Evolutionary conservation across 2,113 vertebrate genomes (phyloP).

Genomic region (Gadus chalcogrammus): DNA sequence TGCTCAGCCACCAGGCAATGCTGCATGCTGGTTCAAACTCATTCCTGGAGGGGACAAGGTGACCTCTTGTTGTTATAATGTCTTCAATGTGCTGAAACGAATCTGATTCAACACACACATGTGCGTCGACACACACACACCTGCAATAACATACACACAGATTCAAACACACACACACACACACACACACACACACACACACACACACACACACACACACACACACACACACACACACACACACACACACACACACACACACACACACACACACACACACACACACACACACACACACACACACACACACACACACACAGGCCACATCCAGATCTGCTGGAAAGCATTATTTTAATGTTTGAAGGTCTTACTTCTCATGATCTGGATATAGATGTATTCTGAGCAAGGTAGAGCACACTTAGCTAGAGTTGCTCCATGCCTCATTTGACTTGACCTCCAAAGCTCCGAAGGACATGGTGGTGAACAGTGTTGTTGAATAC

Average conservation of each 20-base stretch:
- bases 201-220: background rate
- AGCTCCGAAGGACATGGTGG: background rate
- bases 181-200: background rate
- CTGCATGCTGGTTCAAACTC: background rate
- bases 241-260: background rate
- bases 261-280: background rate
- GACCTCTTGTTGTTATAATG: background rate
- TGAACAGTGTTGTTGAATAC: constrained; percentile 12
- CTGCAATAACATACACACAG: background rate
- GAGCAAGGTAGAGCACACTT: background rate
- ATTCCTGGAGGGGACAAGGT: background rate
- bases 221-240: background rate
- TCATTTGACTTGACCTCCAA: constrained; percentile 8
- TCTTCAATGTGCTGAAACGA: background rate
- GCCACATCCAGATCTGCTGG: background rate
- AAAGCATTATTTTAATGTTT: background rate
- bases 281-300: background rate
- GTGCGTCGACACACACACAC: background rate
- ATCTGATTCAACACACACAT: background rate
- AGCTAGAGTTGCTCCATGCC: background rate
- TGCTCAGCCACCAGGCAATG: background rate
- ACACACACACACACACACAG: background rate
- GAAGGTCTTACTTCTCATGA: background rate
- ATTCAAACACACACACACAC: background rate
- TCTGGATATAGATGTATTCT: background rate